Base-by-base conservation (phyloP, 2,113 vertebrate genomes). In the Polypterus senegalus region DNA sequence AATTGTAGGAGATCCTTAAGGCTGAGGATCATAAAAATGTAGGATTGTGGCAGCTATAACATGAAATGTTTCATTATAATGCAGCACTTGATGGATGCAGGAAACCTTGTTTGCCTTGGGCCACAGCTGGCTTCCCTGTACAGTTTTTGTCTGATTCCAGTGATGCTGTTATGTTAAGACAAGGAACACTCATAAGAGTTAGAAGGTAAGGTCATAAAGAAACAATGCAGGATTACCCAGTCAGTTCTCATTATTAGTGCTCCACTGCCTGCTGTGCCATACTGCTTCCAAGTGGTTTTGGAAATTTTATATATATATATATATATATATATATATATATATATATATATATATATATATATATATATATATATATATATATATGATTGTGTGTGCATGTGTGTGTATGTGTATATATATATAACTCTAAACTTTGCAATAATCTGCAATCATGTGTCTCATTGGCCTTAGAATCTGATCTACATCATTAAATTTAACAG, bases 191-290 rank as follows among this genome's bases (percentile, higher is more conserved):
- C 88, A 83, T 83, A 84, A 81, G 80, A 76, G 79, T 82, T 85
- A 81, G 83, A 83, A 87, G 82, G 85, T 89, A 83, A 87, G 82
- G 85, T 89, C 86, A 85, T 85, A 86, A 87, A 84, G 81, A 87
- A 83, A 84, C 84, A 81, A 82, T 83, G 85, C 81, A 85, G 83
- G 81, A 68, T 49, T 9, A 77, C 76, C 81, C 79, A 85, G 85
- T 88, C 87, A 80, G 72, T 82, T 88, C 79, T 89, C 85, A 83
- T 89, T 88, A 88, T 80, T 77, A 84, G 81, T 79, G 43, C 83
- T 80, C 75, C 75, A 71, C 82, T 82, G 79, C 75, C 76, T 76
- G 69, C 80, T 79, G 82, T 79, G 81, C 79, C 80, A 72, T 73
- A 69, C 77, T 73, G 81, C 76, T 78, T 77, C 77, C 77, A 9